Evolutionary conservation across 1,140 invertebrate species (phyloP), one percentile per base, ranked within the genome.

Genomic region (Drosophila sp.): DNA sequence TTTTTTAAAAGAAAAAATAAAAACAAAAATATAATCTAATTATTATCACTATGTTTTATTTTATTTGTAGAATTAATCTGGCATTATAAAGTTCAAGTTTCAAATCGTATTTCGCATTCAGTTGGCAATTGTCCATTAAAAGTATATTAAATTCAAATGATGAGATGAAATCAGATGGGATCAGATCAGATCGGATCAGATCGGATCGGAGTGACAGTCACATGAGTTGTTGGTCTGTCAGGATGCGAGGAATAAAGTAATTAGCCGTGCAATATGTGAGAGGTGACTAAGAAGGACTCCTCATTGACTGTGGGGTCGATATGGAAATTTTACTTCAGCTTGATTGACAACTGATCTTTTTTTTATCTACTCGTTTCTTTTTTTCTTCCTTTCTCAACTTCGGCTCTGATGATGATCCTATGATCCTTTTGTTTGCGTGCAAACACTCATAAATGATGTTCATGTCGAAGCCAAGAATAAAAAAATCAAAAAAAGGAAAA

Each of bases 341-440:
- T 89, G 82, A 86, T 86, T 86, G 82, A 87, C 82, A 87, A 79
- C 64, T 78, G 80, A 83, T 83, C 76, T 78, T 76, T 80, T 64
- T 50, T 73, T 50, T 21, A 25, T 34, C 8, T 18, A 51, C 14
- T 56, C 38, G n/a, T 72, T 48, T 38, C 41, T 13, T 16, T 59
- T 16, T 56, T n/a, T n/a, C n/a, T n/a, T n/a, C n/a, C 46, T 36
- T n/a, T 18, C 11, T 53, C 5, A 13, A 9, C 29, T 4, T 32
- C 13, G 11, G 4, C 4, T 36, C 50, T 34, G 50, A 46, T 46
- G 43, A 46, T 65, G 69, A 56, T 69, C 74, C 67, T 21, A 40
- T 77, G 77, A 84, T 74, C 61, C 64, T 65, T 61, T 79, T 81
- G 76, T 80, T 72, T 69, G 48, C 59, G 61, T 46, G 56, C 76